Percentiles rank a stretch among this genome's conserved stretches.
phyloP scores from a whole-genome alignment of 2,113 vertebrate genomes.

The Prunella himalayana region DNA sequence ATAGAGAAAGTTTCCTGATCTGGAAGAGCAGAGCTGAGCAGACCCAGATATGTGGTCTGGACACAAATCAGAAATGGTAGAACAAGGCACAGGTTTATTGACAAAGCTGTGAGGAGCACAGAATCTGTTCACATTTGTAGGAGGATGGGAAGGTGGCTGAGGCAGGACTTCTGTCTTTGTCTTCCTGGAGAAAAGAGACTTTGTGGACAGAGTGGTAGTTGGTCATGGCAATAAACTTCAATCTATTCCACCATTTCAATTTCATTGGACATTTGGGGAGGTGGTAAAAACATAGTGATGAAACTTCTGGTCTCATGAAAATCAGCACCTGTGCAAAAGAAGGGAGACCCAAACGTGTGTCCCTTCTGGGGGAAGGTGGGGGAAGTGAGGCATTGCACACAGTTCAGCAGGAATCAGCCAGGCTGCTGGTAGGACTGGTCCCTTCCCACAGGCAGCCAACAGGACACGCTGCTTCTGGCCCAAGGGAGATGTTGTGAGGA shows the following conservation, averaged over 20 bases:
- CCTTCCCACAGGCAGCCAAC: not conserved
- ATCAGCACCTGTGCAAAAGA: not conserved
- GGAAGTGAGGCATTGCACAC: not conserved
- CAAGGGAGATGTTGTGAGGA: not conserved
- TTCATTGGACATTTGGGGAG: not conserved
- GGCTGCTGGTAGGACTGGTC: not conserved
- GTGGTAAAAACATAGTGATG: not conserved
- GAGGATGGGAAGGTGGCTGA: not conserved
- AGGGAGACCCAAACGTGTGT: fast-evolving
- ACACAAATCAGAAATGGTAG: not conserved
- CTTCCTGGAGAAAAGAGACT: not conserved
- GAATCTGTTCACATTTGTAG: not conserved
- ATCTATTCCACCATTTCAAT: not conserved
- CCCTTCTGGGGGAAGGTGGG: not conserved
- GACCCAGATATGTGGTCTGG: not conserved
- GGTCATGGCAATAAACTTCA: not conserved
- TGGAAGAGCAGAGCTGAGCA: not conserved
- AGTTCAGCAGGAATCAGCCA: not conserved
- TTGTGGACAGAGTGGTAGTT: not conserved
- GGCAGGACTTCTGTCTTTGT: not conserved
- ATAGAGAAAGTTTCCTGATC: not conserved
- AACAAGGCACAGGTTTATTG: not conserved
- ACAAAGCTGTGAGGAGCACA: not conserved
- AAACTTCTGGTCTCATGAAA: not conserved
- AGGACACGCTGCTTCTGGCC: not conserved